Evolutionary conservation across 1,140 invertebrate genomes (phyloP).

Genomic region (Neuroterus valhalla): DNA sequence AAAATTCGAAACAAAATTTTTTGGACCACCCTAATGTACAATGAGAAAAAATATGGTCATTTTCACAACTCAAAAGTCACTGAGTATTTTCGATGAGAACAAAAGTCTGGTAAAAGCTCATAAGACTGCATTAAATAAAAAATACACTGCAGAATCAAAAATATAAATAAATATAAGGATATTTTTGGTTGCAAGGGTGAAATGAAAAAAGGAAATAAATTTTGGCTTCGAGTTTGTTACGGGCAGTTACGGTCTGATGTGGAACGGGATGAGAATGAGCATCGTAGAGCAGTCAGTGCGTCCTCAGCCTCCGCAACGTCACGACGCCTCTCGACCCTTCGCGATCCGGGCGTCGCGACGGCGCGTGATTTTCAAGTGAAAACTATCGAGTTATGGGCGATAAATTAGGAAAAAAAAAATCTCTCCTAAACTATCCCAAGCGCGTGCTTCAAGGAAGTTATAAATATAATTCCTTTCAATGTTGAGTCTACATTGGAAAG

Average conservation of each 20-base stretch:
- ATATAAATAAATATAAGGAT: not conserved
- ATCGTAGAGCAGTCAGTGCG: slow-evolving; percentile 67
- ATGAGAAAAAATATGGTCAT: no score
- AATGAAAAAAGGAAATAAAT: not conserved
- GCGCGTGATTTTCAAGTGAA: slow-evolving; percentile 37
- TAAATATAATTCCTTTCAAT: not conserved
- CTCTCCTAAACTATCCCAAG: not conserved
- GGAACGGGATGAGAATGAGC: slow-evolving; percentile 49
- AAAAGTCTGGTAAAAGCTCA: no score
- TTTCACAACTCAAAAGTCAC: no score
- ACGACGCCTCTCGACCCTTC: slow-evolving; percentile 54
- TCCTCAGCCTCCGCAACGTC: slow-evolving; percentile 70
- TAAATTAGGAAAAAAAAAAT: slow-evolving; percentile 1
- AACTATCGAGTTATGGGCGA: slow-evolving; percentile 28
- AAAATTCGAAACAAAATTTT: no score
- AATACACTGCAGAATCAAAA: not conserved
- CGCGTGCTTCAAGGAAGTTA: not conserved
- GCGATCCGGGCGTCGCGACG: slow-evolving; percentile 37
- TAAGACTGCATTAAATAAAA: no score
- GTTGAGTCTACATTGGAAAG: not conserved
- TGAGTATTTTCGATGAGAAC: no score
- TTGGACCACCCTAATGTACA: no score
- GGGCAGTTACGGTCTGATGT: slow-evolving; percentile 42
- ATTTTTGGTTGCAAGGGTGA: not conserved
- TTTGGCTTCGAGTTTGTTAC: slow-evolving; percentile 46